Conservation (phyloP, 2,797 vertebrate species). For the Arrhamphus sclerolepis region DNA sequence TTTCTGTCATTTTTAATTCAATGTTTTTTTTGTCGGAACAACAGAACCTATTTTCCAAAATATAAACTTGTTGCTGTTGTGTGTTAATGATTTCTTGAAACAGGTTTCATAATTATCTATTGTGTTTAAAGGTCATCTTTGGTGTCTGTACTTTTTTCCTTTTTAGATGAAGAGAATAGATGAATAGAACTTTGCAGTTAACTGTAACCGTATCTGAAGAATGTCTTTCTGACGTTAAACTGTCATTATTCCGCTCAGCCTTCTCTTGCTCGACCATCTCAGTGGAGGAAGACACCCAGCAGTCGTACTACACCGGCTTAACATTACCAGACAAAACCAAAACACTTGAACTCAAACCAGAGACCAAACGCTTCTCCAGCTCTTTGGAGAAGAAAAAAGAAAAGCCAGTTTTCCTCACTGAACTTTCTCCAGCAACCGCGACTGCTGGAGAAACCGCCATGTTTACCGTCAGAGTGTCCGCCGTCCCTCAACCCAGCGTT, state of each 20-base stretch:
- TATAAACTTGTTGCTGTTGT: not conserved
- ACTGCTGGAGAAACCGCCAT: conserved; percentile 81
- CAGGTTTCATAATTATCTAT: not conserved
- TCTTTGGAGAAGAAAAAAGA: conserved; percentile 79
- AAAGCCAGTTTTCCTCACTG: conserved; percentile 87
- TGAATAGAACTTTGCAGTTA: not conserved
- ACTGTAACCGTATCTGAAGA: too few relatives aligned
- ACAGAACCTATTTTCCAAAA: not conserved
- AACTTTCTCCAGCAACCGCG: conserved; percentile 78
- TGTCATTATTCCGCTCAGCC: conserved; percentile 83
- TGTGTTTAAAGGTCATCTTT: too few relatives aligned
- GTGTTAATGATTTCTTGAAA: not conserved
- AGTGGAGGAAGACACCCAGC: conserved; percentile 83
- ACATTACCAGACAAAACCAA: conserved; percentile 77
- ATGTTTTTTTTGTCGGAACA: not conserved
- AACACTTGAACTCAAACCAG: conserved; percentile 91
- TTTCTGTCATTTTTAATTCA: not conserved
- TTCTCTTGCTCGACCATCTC: conserved; percentile 82
- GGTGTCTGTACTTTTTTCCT: too few relatives aligned
- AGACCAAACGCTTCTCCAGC: conserved; percentile 79
- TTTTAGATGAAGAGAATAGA: too few relatives aligned
- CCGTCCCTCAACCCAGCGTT: conserved; percentile 83
- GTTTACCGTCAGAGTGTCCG: conserved; percentile 84
- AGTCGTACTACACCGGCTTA: conserved; percentile 80
- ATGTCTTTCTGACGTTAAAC: conserved; percentile 39